These are phyloP conservation scores for Ephestia elutella DNA, from an alignment of 1,140 invertebrate genomes.

Conservation along the genomic window DNA sequence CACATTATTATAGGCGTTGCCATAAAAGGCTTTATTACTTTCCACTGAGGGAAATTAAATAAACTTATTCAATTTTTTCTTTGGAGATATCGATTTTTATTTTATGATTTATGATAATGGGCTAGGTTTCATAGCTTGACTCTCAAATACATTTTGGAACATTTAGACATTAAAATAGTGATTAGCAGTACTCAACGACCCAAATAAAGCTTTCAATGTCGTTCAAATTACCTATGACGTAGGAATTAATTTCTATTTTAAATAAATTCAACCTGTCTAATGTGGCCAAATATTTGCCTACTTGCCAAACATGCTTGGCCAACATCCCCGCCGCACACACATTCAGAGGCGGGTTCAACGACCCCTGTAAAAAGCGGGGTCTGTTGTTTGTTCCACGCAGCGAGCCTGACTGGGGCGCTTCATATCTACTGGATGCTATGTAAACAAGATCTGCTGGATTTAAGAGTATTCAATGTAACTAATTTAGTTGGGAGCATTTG, in stretches of 20 bases:
- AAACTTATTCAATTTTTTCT: background rate
- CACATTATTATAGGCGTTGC: too few relatives aligned
- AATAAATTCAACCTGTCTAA: background rate
- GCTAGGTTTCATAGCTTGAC: too few relatives aligned
- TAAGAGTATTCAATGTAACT: background rate
- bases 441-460: background rate
- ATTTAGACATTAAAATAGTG: too few relatives aligned
- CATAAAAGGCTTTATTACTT: background rate
- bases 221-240: too few relatives aligned
- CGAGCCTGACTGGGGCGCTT: background rate
- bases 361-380: slow-evolving; percentile 17
- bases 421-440: background rate
- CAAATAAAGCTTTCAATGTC: too few relatives aligned
- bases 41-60: background rate
- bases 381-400: background rate
- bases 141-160: too few relatives aligned
- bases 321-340: slow-evolving; percentile 16
- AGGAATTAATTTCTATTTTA: too few relatives aligned
- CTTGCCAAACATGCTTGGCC: background rate
- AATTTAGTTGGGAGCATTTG: background rate
- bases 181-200: too few relatives aligned
- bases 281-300: background rate
- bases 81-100: too few relatives aligned
- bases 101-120: too few relatives aligned
- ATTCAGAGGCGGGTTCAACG: slow-evolving; percentile 33